These are phyloP conservation scores for Murina feae DNA, from an alignment of 2,113 vertebrate species.

Conservation along the genomic window DNA sequence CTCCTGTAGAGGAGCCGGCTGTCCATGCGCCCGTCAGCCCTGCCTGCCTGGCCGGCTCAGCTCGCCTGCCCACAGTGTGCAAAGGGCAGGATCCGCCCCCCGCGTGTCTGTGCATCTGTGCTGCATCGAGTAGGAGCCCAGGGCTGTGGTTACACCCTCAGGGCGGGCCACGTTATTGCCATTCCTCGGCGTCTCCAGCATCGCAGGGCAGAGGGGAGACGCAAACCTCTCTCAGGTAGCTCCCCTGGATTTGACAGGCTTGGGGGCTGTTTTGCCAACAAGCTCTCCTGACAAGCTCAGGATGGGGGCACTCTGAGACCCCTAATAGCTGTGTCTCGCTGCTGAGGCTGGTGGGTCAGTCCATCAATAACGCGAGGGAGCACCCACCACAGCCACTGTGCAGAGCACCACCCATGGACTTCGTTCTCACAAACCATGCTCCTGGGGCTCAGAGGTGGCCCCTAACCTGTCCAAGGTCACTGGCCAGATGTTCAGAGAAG, in stretches of 20 bases:
- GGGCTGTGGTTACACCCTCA: background rate
- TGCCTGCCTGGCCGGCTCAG: conserved; percentile 17
- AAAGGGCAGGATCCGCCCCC: background rate
- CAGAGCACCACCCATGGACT: background rate
- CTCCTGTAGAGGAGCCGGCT: background rate
- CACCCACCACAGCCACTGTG: accelerated
- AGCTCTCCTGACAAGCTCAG: background rate
- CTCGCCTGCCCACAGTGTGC: accelerated
- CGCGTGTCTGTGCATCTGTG: background rate
- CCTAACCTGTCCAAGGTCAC: background rate
- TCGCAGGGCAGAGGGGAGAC: background rate
- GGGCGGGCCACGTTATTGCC: background rate
- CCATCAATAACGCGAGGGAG: background rate
- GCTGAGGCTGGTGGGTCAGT: background rate
- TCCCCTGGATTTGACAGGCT: background rate
- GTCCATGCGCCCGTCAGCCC: background rate
- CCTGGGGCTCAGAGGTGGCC: background rate
- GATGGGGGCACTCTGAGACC: background rate
- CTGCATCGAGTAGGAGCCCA: background rate
- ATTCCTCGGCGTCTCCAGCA: background rate
- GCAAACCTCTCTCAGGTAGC: background rate
- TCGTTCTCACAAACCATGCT: too few species aligned
- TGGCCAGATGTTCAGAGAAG: background rate
- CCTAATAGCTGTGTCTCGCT: background rate
- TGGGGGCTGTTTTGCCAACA: accelerated